Evolutionary conservation across 1,140 invertebrate species (phyloP), one percentile per base, ranked within the genome.

Genomic region (Yoshiicerus persimilis): DNA sequence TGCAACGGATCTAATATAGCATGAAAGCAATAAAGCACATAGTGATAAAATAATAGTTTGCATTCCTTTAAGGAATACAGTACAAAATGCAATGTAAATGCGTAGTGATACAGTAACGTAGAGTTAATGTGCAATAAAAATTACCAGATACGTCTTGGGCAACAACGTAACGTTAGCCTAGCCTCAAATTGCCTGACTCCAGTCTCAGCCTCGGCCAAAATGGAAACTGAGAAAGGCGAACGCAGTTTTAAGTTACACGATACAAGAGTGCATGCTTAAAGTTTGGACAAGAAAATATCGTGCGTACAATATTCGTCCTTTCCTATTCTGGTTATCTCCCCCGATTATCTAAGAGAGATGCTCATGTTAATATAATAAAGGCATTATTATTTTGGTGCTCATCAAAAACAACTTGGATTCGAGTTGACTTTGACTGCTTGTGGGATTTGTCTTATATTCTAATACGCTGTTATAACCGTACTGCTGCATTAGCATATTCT

Each of bases 41-140:
- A 56, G 16, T n/a, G 47, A 80, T 36, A 80, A 36, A 38, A 70
- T 70, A 10, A 70, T 70, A 30, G 23, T 9, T 66, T 25, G 25
- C n/a, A 70, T 70, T 25, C 64, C 47, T 56, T n/a, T 4, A 56
- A 70, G 64, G 64, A 27, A 70, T 56, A 56, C 13, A 56, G 47
- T 56, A 38, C 34, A n/a, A 36, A 80, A 34, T 80, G 9, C 23
- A 23, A 23, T 80, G 32, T 23, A 23, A n/a, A 38, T 80, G 75
- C 75, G 75, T 80, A 80, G 27, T 38, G 75, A 80, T 80, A 80
- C 75, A 80, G 75, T 80, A 80, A 80, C 66, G 30, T 30, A 70
- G 32, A 80, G 16, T 80, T 80, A 80, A 80, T 80, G 75, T 80
- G 75, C 75, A 80, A 80, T 80, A 80, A 80, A 80, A 80, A 32